These are phyloP conservation scores for Tiliacea aurago DNA, from an alignment of 2,888 invertebrate species.

Conservation along the genomic window DNA sequence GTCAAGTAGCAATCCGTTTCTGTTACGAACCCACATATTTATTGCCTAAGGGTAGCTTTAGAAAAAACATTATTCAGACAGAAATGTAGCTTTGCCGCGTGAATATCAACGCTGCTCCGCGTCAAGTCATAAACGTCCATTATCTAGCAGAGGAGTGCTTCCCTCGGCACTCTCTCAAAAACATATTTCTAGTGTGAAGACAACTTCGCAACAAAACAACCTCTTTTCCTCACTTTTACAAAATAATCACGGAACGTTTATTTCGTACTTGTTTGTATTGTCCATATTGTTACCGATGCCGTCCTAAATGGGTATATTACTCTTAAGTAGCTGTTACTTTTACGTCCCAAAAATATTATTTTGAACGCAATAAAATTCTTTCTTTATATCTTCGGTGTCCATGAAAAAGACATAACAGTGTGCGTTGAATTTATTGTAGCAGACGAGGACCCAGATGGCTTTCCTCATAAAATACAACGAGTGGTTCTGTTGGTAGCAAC, in stretches of 20 bases:
- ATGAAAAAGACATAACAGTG: constrained; percentile 89
- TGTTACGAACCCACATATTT: constrained; percentile 18
- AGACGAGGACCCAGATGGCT: constrained; percentile 89
- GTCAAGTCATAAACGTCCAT: constrained; percentile 63
- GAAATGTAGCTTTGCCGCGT: constrained; percentile 40
- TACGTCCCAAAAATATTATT: constrained; percentile 79
- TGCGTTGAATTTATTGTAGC: constrained; percentile 88
- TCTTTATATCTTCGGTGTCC: constrained; percentile 84
- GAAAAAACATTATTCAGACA: constrained; percentile 28
- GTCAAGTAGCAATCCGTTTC: constrained; percentile 29
- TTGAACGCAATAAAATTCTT: constrained; percentile 84
- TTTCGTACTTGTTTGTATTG: constrained; percentile 57
- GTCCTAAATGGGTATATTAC: constrained; percentile 67
- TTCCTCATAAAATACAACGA: constrained; percentile 89
- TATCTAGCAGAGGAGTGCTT: constrained; percentile 59
- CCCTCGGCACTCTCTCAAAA: constrained; percentile 61
- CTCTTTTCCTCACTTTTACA: constrained; percentile 51
- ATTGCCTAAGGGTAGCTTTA: neutral
- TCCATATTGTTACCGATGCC: constrained; percentile 56
- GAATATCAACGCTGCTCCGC: constrained; percentile 55
- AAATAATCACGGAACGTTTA: constrained; percentile 65
- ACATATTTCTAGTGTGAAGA: constrained; percentile 62
- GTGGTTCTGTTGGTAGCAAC: constrained; percentile 86
- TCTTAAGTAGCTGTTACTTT: constrained; percentile 71
- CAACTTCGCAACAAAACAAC: constrained; percentile 50